Percentiles rank a stretch among this genome's conserved stretches.
Conservation (phyloP, 2,888 invertebrate species). For the Nomada ferruginata region DNA sequence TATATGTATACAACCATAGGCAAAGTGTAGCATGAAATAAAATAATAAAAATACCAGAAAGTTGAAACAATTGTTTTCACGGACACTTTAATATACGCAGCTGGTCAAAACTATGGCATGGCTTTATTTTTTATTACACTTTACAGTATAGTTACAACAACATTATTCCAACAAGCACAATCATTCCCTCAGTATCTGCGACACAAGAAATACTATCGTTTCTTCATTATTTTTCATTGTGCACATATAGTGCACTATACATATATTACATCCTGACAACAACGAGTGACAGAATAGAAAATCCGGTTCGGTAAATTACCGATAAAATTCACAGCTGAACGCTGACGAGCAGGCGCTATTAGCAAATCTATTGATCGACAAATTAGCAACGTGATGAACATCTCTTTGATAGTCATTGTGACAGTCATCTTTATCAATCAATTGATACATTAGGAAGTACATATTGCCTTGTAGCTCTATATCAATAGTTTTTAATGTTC, state of each 20-base stretch:
- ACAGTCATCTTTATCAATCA: slow-evolving; percentile 6
- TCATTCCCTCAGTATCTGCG: no score
- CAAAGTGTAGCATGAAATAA: background rate
- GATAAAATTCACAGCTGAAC: background rate
- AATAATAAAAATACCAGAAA: background rate
- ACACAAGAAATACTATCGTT: no score
- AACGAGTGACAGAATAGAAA: background rate
- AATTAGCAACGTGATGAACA: background rate
- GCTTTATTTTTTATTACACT: no score
- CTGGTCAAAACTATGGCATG: no score
- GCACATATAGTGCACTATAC: no score
- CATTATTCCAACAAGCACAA: no score
- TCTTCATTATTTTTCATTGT: no score
- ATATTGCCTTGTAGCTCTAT: slow-evolving; percentile 8
- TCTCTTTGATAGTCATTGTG: slow-evolving; percentile 6
- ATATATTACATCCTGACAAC: no score
- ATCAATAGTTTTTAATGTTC: slow-evolving; percentile 22
- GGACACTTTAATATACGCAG: background rate
- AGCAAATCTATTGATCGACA: background rate
- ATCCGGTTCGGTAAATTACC: background rate
- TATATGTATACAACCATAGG: background rate
- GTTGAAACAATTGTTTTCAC: background rate
- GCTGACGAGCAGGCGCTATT: background rate
- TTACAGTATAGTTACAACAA: no score
- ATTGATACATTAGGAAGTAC: slow-evolving; percentile 30